Evolutionary conservation across 2,888 invertebrate species (phyloP).

Genomic region (Morpho achilles): DNA sequence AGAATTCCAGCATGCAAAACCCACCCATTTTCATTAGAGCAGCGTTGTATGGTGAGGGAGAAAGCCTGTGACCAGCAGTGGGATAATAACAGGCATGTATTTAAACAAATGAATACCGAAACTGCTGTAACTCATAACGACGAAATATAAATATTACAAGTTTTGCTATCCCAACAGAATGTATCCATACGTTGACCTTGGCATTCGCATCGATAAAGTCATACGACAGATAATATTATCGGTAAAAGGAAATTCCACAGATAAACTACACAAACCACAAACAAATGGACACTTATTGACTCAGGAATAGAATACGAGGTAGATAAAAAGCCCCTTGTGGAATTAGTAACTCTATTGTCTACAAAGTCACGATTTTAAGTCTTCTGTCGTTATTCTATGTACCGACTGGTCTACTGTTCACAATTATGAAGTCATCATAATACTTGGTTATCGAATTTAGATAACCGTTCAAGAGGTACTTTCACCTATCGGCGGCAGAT

Average conservation of each 20-base stretch:
- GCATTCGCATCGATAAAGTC: slow-evolving; percentile 45
- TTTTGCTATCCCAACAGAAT: slow-evolving; percentile 13
- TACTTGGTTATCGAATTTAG: slow-evolving; percentile 57
- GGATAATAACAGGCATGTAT: too few species aligned
- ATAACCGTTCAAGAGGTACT: slow-evolving; percentile 61
- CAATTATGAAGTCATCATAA: slow-evolving; percentile 21
- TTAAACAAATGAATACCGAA: background rate
- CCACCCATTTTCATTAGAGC: too few species aligned
- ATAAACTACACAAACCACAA: slow-evolving; percentile 35
- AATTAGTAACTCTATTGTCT: slow-evolving; percentile 20
- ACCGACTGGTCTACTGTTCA: slow-evolving; percentile 9
- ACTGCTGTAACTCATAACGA: slow-evolving; percentile 9
- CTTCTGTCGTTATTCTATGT: background rate
- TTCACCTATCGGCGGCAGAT: slow-evolving; percentile 61
- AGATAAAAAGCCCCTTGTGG: slow-evolving; percentile 33
- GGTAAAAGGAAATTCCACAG: slow-evolving; percentile 49
- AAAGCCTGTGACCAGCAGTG: too few species aligned
- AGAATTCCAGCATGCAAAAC: too few species aligned
- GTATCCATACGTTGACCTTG: slow-evolving; percentile 39
- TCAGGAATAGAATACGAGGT: slow-evolving; percentile 41
- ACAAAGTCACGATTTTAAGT: slow-evolving; percentile 16
- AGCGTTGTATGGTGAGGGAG: too few species aligned
- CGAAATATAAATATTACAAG: too few species aligned
- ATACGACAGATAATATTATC: slow-evolving; percentile 41
- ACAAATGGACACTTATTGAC: slow-evolving; percentile 38